These are phyloP conservation scores for Hucho hucho DNA, from an alignment of 2,113 vertebrate species.

Conservation along the genomic window DNA sequence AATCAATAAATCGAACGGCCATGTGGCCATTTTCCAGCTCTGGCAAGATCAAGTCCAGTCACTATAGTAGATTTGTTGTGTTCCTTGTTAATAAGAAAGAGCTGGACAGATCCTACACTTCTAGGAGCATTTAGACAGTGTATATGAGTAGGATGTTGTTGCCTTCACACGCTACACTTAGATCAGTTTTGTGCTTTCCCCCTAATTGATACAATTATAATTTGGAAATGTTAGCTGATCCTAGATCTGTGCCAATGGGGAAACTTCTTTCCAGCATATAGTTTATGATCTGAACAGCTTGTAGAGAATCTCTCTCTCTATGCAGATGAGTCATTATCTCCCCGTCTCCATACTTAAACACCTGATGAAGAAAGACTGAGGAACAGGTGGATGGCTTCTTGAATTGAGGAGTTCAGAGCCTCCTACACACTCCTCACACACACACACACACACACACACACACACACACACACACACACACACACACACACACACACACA, in stretches of 20 bases:
- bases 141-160: too few species aligned
- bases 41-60: not conserved
- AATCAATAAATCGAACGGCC: constrained; percentile 16
- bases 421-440: not conserved
- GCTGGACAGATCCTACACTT: not conserved
- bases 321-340: constrained; percentile 2
- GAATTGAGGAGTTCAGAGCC: not conserved
- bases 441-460: not conserved
- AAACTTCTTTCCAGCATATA: not conserved
- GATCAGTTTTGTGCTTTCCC: too few species aligned
- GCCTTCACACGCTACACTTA: too few species aligned
- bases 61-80: not conserved
- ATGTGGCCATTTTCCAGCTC: constrained; percentile 1
- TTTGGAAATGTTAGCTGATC: not conserved
- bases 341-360: not conserved
- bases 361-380: not conserved
- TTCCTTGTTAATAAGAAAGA: not conserved
- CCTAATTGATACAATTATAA: not conserved
- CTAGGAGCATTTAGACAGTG: not conserved
- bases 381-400: not conserved
- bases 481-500: not conserved
- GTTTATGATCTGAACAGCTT: constrained; percentile 1
- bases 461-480: not conserved
- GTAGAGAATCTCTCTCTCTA: constrained; percentile 4
- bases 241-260: not conserved